phyloP scores from a whole-genome alignment of 2,113 vertebrate species.

The Anoura caudifer region DNA sequence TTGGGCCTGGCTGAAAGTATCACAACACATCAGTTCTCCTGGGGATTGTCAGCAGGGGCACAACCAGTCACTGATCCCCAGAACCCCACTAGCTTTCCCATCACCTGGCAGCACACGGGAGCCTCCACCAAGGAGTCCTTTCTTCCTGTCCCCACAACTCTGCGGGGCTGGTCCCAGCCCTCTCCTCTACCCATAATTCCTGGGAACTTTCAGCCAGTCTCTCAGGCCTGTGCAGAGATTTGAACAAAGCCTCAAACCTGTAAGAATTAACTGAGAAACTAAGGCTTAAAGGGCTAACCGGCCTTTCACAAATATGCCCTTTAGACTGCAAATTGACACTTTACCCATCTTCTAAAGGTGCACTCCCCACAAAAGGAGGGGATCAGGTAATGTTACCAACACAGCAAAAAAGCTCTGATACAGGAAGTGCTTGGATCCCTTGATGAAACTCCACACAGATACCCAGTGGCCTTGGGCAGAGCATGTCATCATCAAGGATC shows the following conservation, averaged over 20 bases:
- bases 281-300: too few species aligned
- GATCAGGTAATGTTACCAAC: not conserved
- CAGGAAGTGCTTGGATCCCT: not conserved
- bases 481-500: rapidly evolving
- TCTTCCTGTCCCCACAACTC: rapidly evolving
- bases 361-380: rapidly evolving
- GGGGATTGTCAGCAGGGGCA: not conserved
- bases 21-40: not conserved
- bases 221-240: not conserved
- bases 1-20: not conserved
- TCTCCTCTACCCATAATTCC: not conserved
- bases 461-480: not conserved
- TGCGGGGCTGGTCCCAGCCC: rapidly evolving
- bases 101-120: not conserved
- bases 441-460: rapidly evolving
- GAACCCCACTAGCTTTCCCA: not conserved
- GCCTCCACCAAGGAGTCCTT: not conserved
- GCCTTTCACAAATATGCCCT: not conserved
- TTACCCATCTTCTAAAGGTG: rapidly evolving
- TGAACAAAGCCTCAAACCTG: not conserved
- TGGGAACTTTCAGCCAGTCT: not conserved
- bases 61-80: too few species aligned
- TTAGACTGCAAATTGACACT: rapidly evolving
- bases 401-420: rapidly evolving
- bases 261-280: not conserved